Base-by-base conservation (phyloP, 2,888 invertebrate species). In the Galerucella pusilla region DNA sequence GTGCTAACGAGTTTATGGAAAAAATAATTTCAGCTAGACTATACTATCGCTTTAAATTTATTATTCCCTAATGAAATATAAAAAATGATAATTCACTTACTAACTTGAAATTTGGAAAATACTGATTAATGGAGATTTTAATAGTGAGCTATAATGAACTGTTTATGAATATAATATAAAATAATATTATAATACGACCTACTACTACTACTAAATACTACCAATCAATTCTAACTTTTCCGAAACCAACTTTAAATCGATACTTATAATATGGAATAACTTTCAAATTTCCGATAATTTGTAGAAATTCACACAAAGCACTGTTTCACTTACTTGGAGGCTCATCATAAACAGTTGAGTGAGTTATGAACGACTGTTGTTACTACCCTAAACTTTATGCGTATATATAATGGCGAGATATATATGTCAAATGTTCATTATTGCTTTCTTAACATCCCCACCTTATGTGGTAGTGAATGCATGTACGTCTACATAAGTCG, bases 321-420 rank as follows among this genome's bases (percentile, higher is more conserved):
- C 45, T n/a, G 11, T 71, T 74, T 71, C 81, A 85, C 85, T 85
- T 85, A 86, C 86, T 82, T 84, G 84, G 76, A 85, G 81, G 78
- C 84, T 85, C 85, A 86, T 86, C 78, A 80, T 82, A 75, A 76
- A 79, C 74, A 72, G 81, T 77, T 73, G 52, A 70, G 75, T 76
- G 65, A 76, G 76, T 73, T 77, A 79, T 81, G 82, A 83, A 83
- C 84, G 84, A 86, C 85, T 86, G 86, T 81, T 85, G 81, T 77
- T 64, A 52, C 75, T 73, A 77, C 71, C 75, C 69, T 61, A 28
- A 77, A 78, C 73, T 66, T 75, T 71, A 74, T 76, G 75, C 69
- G 77, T 83, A 82, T 83, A 82, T 83, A 82, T 81, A 81, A 79
- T 73, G 65, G 76, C 74, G 77, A 74, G 74, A 81, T 82, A 81